phyloP scores from a whole-genome alignment of 2,797 vertebrate species.

The Lutjanus argentimaculatus region DNA sequence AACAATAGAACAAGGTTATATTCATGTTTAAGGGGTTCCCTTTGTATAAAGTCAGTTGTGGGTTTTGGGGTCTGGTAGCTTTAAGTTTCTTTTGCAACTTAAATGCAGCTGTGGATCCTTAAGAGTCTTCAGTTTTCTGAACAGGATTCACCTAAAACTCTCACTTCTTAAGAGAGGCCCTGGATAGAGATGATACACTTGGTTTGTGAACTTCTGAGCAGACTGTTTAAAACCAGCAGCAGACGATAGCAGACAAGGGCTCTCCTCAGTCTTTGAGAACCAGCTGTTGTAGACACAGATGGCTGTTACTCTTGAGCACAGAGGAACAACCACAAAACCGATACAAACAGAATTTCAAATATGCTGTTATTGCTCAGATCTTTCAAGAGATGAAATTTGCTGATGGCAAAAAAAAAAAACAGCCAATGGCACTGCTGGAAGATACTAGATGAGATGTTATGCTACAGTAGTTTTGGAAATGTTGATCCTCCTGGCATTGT shows the following conservation, averaged over 20 bases:
- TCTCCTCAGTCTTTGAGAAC: neutral
- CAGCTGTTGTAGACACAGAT: constrained; percentile 19
- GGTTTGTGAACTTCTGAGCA: neutral
- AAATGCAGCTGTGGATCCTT: neutral
- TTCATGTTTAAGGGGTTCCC: neutral
- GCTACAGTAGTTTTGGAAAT: neutral
- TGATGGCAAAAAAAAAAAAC: constrained; percentile 18
- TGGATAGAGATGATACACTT: neutral
- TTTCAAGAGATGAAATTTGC: neutral
- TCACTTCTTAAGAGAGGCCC: neutral
- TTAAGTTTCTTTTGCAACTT: constrained; percentile 5
- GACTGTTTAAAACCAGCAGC: constrained; percentile 7
- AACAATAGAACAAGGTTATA: neutral
- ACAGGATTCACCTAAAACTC: constrained; percentile 11
- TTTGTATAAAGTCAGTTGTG: neutral
- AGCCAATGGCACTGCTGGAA: neutral
- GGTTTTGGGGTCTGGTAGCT: neutral
- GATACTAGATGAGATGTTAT: neutral
- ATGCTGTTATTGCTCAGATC: neutral
- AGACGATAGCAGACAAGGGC: too few species aligned
- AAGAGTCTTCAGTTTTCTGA: neutral
- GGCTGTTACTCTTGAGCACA: neutral
- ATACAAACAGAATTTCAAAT: neutral
- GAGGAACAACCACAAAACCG: neutral
- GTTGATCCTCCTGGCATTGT: neutral